A percentile compares a stretch with the other conserved stretches of the same genome.
These are phyloP conservation scores for Miichthys miiuy DNA, from an alignment of 2,797 vertebrate genomes.

Conservation along the genomic window DNA sequence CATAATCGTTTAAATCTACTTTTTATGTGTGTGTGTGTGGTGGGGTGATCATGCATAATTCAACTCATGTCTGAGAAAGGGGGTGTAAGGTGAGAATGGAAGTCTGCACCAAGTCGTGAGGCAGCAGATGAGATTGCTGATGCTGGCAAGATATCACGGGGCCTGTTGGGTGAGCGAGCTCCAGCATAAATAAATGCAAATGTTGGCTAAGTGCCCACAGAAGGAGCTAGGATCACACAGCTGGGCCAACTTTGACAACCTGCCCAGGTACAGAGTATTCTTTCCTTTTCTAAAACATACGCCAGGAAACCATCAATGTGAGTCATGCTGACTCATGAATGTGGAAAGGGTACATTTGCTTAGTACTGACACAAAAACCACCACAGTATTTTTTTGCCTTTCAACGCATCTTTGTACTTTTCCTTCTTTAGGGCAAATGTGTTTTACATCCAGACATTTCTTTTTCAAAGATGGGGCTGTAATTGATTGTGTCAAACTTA, in stretches of 20 bases:
- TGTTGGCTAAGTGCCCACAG: conserved; percentile 54
- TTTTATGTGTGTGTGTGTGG: conserved; percentile 11
- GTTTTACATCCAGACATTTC: conserved; percentile 9
- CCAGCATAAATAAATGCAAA: conserved; percentile 69
- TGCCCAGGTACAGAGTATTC: conserved; percentile 31
- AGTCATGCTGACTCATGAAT: conserved; percentile 7
- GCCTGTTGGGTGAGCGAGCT: conserved; percentile 42
- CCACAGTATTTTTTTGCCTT: background rate
- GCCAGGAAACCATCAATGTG: conserved; percentile 3
- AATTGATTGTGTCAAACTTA: conserved; percentile 59
- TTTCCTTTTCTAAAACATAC: conserved; percentile 20
- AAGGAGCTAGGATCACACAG: conserved; percentile 51
- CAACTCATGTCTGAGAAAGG: conserved; percentile 35
- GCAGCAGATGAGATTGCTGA: conserved; percentile 60
- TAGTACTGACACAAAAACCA: background rate
- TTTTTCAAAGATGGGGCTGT: conserved; percentile 31
- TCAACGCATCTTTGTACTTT: background rate
- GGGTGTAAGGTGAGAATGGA: conserved; percentile 51
- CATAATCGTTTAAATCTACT: background rate
- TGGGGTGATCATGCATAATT: conserved; percentile 44
- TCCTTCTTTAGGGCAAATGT: conserved; percentile 1
- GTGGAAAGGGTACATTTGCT: conserved; percentile 4
- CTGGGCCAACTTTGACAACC: conserved; percentile 33
- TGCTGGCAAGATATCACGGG: conserved; percentile 47
- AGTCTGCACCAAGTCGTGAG: conserved; percentile 37